Conservation (phyloP, 2,113 vertebrate species). For the Periophthalmus modestus region DNA sequence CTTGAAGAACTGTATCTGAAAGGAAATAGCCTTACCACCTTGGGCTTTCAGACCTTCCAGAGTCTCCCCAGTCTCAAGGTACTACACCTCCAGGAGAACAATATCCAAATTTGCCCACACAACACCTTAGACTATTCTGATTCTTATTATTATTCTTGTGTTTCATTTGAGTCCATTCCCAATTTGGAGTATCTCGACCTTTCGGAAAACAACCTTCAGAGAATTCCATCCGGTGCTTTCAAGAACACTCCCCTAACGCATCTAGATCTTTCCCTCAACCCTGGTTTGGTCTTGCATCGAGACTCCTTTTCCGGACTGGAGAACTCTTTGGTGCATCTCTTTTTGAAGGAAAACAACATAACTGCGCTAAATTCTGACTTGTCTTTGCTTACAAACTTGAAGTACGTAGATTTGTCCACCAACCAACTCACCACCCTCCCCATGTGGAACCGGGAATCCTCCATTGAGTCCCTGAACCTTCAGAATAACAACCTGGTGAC, state of each 20-base stretch:
- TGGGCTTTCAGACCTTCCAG: slow-evolving; percentile 78
- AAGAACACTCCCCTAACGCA: slow-evolving; percentile 76
- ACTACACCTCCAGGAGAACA: slow-evolving; percentile 85
- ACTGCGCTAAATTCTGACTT: slow-evolving; percentile 78
- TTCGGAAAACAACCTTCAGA: slow-evolving; percentile 78
- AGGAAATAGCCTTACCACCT: slow-evolving; percentile 76
- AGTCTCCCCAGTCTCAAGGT: slow-evolving; percentile 76
- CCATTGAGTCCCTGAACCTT: slow-evolving; percentile 88
- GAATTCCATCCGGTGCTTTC: slow-evolving; percentile 77
- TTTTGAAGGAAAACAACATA: slow-evolving; percentile 82
- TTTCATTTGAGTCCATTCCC: slow-evolving; percentile 76
- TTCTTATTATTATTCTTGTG: slow-evolving; percentile 59
- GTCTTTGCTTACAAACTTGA: slow-evolving; percentile 81
- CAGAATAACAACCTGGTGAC: slow-evolving; percentile 87
- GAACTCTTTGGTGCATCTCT: slow-evolving; percentile 81
- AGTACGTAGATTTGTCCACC: slow-evolving; percentile 84
- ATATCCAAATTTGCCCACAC: slow-evolving; percentile 73
- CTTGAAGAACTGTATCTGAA: slow-evolving; percentile 82
- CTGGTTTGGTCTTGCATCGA: slow-evolving; percentile 77
- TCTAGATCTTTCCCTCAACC: slow-evolving; percentile 87
- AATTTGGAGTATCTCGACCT: slow-evolving; percentile 81
- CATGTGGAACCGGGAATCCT: slow-evolving; percentile 76
- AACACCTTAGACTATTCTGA: slow-evolving; percentile 24
- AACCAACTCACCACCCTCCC: slow-evolving; percentile 85
- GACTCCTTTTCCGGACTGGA: slow-evolving; percentile 85